A percentile compares a stretch with the other conserved stretches of the same genome.
These are phyloP conservation scores for Florisuga fusca DNA, from an alignment of 2,797 vertebrate species.

Conservation along the genomic window DNA sequence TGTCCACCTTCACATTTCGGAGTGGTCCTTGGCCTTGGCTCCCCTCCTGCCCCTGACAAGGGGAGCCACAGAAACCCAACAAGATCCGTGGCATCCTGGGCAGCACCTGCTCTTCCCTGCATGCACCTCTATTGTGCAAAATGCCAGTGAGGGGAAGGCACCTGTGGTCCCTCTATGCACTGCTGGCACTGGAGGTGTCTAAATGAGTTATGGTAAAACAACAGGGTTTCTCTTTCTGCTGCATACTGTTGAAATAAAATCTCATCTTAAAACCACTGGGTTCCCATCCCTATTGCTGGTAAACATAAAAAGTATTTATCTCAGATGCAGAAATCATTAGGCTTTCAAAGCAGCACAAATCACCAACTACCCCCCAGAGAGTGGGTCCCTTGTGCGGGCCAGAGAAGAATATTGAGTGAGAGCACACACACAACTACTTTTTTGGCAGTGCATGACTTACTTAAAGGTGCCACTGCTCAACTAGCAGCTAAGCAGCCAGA, in stretches of 20 bases:
- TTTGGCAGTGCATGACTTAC: neutral
- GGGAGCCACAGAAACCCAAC: neutral
- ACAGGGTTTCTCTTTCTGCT: neutral
- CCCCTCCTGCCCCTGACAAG: neutral
- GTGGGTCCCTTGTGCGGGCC: neutral
- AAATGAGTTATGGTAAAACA: neutral
- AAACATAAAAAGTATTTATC: neutral
- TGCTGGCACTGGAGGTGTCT: neutral
- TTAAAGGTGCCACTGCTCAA: neutral
- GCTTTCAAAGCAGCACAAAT: neutral
- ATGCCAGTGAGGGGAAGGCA: accelerated
- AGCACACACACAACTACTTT: neutral
- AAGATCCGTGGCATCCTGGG: accelerated
- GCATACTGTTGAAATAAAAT: neutral
- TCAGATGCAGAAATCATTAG: neutral
- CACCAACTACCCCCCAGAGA: neutral
- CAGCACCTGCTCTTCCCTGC: neutral
- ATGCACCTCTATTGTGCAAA: neutral
- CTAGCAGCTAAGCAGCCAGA: neutral
- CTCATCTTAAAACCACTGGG: neutral
- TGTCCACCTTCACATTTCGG: neutral
- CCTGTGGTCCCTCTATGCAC: no score
- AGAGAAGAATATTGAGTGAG: neutral
- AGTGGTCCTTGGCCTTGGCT: neutral
- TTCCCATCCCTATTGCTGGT: neutral